Percentiles rank a stretch among this genome's conserved stretches.
These are phyloP conservation scores for Trichacis sp. DNA, from an alignment of 2,888 invertebrate genomes.

Conservation along the genomic window DNA sequence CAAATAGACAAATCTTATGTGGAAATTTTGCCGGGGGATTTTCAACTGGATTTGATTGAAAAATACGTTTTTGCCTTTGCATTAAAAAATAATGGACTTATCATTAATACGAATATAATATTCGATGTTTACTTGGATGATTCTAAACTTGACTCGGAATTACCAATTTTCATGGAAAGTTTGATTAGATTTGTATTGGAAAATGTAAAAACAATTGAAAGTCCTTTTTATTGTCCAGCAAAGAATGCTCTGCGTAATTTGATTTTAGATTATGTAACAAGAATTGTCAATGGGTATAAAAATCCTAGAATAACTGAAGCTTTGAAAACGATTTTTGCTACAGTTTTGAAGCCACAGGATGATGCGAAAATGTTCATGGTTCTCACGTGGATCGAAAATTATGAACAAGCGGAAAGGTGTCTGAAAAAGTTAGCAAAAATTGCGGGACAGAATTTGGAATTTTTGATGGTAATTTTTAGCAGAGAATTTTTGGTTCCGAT, in stretches of 20 bases:
- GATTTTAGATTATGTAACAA: no score
- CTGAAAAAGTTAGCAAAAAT: no score
- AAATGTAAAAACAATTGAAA: constrained; percentile 8
- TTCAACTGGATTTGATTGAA: constrained; percentile 40
- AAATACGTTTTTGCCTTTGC: constrained; percentile 43
- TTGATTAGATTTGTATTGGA: constrained; percentile 40
- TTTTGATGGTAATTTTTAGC: no score
- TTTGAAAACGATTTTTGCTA: constrained; percentile 30
- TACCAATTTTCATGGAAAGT: constrained; percentile 24
- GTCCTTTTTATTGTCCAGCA: constrained; percentile 24
- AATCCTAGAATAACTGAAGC: constrained; percentile 21
- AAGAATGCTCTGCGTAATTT: constrained; percentile 23
- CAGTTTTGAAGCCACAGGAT: constrained; percentile 37
- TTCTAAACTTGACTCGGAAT: constrained; percentile 30
- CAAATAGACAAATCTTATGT: constrained; percentile 1
- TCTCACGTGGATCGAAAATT: constrained; percentile 30
- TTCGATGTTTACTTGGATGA: constrained; percentile 9
- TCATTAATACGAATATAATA: no score
- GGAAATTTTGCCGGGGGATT: constrained; percentile 45
- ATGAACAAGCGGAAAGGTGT: not conserved
- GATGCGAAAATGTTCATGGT: constrained; percentile 39
- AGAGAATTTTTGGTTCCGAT: no score
- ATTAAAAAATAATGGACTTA: constrained; percentile 10
- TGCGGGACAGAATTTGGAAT: no score
- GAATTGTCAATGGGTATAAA: not conserved